These are phyloP conservation scores for Salmo trutta DNA, from an alignment of 2,797 vertebrate genomes.

Conservation along the genomic window DNA sequence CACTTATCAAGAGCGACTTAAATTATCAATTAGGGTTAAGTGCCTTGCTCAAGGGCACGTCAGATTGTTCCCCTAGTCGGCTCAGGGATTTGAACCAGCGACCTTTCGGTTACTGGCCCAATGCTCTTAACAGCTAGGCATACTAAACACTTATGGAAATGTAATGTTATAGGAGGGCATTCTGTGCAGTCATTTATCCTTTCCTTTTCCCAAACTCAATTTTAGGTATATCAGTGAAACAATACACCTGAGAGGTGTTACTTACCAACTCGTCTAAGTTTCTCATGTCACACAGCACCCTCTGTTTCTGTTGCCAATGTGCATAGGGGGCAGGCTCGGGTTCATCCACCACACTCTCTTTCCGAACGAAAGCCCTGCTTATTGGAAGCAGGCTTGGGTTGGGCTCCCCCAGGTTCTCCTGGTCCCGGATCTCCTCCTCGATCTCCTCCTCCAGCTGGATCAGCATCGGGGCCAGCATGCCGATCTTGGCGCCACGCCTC, in stretches of 20 bases:
- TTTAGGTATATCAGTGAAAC: background rate
- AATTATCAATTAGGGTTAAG: too few species aligned
- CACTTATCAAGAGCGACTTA: too few species aligned
- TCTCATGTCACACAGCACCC: constrained; percentile 86
- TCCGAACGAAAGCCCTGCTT: constrained; percentile 61
- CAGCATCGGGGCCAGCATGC: constrained; percentile 93
- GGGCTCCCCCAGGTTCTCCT: constrained; percentile 65
- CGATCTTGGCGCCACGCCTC: constrained; percentile 89
- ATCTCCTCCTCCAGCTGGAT: constrained; percentile 98
- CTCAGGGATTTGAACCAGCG: too few species aligned
- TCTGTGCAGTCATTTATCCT: background rate
- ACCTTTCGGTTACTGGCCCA: too few species aligned
- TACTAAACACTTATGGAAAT: background rate
- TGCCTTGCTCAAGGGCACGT: too few species aligned
- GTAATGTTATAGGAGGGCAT: background rate
- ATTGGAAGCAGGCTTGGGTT: constrained; percentile 48
- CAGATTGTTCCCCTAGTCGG: too few species aligned
- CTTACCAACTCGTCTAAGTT: constrained; percentile 95
- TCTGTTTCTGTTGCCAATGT: constrained; percentile 74
- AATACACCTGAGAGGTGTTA: background rate
- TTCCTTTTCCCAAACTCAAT: background rate
- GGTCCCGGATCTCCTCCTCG: constrained; percentile 89
- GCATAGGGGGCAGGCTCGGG: constrained; percentile 63
- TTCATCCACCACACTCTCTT: constrained; percentile 55
- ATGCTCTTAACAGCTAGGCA: background rate